Evolutionary conservation across 2,113 vertebrate species (phyloP).

Genomic region (Hyperopisus bebe): DNA sequence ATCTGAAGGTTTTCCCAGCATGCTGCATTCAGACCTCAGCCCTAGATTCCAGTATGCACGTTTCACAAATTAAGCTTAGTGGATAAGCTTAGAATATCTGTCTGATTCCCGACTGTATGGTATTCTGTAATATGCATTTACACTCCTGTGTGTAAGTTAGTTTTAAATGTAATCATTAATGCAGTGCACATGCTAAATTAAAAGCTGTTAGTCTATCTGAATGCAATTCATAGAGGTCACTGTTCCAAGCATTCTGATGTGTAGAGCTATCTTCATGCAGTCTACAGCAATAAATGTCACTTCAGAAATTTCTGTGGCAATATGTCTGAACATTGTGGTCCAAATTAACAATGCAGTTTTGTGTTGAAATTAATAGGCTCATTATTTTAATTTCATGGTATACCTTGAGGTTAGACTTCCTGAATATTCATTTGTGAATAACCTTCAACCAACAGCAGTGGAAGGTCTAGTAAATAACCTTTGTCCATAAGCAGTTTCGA

Average conservation of each 20-base stretch:
- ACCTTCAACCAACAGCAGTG: background rate
- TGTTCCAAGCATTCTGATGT: background rate
- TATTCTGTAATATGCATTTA: background rate
- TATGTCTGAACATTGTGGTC: background rate
- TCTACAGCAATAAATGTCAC: background rate
- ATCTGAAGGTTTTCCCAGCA: background rate
- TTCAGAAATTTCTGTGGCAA: background rate
- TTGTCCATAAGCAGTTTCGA: background rate
- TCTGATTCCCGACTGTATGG: background rate
- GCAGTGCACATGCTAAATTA: background rate
- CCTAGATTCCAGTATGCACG: background rate
- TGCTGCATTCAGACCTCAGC: slow-evolving; percentile 27
- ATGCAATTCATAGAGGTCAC: background rate
- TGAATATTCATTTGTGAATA: background rate
- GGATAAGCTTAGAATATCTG: background rate
- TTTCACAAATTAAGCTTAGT: background rate
- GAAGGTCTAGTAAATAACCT: background rate
- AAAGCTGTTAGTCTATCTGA: background rate
- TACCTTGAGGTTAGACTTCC: background rate
- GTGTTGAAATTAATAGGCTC: background rate
- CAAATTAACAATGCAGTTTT: background rate
- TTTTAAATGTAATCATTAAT: background rate
- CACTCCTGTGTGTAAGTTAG: background rate
- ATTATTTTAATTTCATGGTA: background rate
- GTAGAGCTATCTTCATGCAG: background rate